Evolutionary conservation across 2,113 vertebrate genomes (phyloP).

Genomic region (Patagioenas fasciata): DNA sequence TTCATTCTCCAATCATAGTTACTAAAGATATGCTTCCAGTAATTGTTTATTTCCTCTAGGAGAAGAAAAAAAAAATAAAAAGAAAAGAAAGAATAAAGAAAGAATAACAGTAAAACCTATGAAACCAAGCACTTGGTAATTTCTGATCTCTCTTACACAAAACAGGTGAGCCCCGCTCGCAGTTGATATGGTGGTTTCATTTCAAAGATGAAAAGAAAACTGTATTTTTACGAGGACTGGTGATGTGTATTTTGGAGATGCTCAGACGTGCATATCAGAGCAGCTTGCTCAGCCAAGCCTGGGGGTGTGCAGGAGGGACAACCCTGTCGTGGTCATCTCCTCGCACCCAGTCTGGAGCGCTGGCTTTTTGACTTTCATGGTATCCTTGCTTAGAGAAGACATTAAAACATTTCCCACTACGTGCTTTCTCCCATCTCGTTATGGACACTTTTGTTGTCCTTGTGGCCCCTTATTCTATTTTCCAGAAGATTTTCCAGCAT

Average conservation of each 20-base stretch:
- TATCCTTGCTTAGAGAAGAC: background rate
- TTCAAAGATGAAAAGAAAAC: background rate
- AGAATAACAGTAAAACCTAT: background rate
- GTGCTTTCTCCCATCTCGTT: background rate
- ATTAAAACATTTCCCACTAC: background rate
- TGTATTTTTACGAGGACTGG: background rate
- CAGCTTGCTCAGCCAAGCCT: fast-evolving
- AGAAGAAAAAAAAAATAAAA: no score
- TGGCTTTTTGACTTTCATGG: background rate
- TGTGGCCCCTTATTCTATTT: fast-evolving
- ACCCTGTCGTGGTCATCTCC: background rate
- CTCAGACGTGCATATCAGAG: fast-evolving
- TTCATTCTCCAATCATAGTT: background rate
- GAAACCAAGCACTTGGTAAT: background rate
- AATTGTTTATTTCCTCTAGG: background rate
- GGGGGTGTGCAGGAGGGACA: fast-evolving
- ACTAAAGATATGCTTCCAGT: background rate
- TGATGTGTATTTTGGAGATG: background rate
- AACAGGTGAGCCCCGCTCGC: background rate
- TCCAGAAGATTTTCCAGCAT: background rate
- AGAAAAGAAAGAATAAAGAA: background rate
- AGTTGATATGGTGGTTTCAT: fast-evolving
- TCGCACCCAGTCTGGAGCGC: fast-evolving
- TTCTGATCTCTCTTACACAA: background rate
- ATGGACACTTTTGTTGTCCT: fast-evolving